Conservation (phyloP, 2,888 invertebrate species). For the Tetragonula carbonaria region DNA sequence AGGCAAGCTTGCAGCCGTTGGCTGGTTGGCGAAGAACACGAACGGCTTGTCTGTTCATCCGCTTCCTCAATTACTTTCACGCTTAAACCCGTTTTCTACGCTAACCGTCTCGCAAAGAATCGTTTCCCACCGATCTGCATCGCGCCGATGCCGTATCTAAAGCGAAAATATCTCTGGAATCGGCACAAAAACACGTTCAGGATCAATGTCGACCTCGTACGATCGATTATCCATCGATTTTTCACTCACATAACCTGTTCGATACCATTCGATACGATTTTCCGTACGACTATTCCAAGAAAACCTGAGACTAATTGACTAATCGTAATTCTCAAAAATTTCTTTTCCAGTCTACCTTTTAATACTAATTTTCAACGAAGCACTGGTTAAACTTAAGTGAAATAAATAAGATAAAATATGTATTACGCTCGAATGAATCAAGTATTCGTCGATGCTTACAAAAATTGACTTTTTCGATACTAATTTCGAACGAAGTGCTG, state of each 20-base stretch:
- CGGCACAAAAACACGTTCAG: constrained; percentile 30
- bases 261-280: no score
- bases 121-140: constrained; percentile 70
- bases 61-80: constrained; percentile 79
- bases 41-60: constrained; percentile 63
- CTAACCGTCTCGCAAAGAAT: constrained; percentile 71
- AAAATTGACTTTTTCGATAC: no score
- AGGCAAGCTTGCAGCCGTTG: constrained; percentile 40
- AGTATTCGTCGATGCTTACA: background rate
- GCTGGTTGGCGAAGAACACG: constrained; percentile 43
- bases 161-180: constrained; percentile 50
- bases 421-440: background rate
- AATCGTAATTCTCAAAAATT: background rate
- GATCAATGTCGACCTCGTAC: constrained; percentile 44
- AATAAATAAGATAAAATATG: background rate
- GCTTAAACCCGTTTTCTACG: constrained; percentile 77
- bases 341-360: no score
- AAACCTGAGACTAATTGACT: background rate
- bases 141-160: constrained; percentile 37
- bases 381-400: background rate
- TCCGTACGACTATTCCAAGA: background rate
- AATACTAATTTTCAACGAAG: no score
- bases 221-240: background rate
- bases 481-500: no score
- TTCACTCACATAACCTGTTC: background rate